Conservation (phyloP, 2,113 vertebrate genomes). For the Ptychochromis oligacanthus region DNA sequence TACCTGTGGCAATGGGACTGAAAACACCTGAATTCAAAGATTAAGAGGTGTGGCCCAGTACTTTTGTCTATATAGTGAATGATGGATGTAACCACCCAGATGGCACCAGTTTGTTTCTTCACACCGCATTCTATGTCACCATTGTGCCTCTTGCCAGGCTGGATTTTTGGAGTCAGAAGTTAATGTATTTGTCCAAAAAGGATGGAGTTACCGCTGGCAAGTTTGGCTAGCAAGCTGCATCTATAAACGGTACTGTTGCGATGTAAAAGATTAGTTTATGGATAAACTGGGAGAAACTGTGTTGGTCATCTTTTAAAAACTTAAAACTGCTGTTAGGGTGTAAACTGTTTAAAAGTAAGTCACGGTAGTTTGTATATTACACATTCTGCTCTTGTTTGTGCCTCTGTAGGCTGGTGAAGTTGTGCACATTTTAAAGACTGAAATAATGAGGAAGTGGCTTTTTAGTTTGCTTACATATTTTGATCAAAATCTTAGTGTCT, state of each 20-base stretch:
- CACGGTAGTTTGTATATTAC: background rate
- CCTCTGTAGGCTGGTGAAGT: too few relatives aligned
- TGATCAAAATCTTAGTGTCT: background rate
- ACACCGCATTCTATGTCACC: background rate
- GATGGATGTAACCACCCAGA: accelerated
- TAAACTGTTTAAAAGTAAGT: too few relatives aligned
- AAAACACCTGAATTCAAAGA: background rate
- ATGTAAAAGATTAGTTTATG: too few relatives aligned
- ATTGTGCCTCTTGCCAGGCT: accelerated
- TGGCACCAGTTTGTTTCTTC: background rate
- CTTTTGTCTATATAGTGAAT: background rate
- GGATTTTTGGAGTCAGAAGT: background rate
- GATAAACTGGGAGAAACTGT: too few relatives aligned
- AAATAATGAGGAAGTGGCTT: background rate
- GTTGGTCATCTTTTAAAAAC: too few relatives aligned
- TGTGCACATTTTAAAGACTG: background rate
- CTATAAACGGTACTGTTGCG: too few relatives aligned
- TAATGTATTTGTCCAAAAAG: background rate
- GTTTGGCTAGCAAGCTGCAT: too few relatives aligned
- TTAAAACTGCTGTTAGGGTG: too few relatives aligned
- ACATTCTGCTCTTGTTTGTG: background rate
- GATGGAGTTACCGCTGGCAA: too few relatives aligned
- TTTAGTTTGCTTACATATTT: accelerated
- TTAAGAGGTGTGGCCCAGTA: accelerated
- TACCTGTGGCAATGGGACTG: accelerated